Base-by-base conservation (phyloP, 64 coral and sea anemone species). In the Pocillopora verrucosa region DNA sequence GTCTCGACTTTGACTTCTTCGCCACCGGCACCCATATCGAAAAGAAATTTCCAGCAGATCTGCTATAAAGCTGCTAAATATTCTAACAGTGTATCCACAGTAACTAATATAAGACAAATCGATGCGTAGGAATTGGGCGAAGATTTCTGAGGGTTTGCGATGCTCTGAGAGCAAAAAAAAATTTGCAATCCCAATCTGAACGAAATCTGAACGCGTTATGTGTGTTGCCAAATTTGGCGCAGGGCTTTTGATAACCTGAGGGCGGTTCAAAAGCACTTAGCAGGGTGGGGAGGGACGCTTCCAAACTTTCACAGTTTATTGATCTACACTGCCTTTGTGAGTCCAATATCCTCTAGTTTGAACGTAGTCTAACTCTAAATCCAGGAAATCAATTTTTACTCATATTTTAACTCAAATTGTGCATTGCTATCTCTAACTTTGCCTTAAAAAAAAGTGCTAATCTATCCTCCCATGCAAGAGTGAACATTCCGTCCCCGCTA, bases 1-100 rank as follows among this genome's bases (percentile, higher is more conserved):
- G 88, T 93, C 73, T 96, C 95, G n/a, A 96, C 58, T 81, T 86
- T 90, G 35, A 93, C 76, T 74, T 88, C 91, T 67, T 96, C 95
- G 36, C 84, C 76, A 58, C 95, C 95, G 16, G 95, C 88, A 74
- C 95, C 95, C 95, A 96, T 96, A 76, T 20, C 90, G 68, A 41
- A 73, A 77, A 82, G 10, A 79, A 89, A 61, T 19, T 69, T 58
- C 22, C 5, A 75, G 20, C 26, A n/a, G 26, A 69, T n/a, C 59
- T 20, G 11, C 14, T 74, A 51, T 10, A 58, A 24, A 20, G 25
- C 61, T 84, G 17, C 51, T 16, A 36, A 11, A 62, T 51, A 74
- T 20, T 79, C 68, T 58, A 61, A 0, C 37, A 1, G 4, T 11
- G 10, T 70, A 25, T 70, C 11, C 4, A 70, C 5, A 24, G 22